A percentile compares a stretch with the other conserved stretches of the same genome.
These are phyloP conservation scores for Scophthalmus maximus DNA, from an alignment of 2,113 vertebrate species.

Conservation along the genomic window DNA sequence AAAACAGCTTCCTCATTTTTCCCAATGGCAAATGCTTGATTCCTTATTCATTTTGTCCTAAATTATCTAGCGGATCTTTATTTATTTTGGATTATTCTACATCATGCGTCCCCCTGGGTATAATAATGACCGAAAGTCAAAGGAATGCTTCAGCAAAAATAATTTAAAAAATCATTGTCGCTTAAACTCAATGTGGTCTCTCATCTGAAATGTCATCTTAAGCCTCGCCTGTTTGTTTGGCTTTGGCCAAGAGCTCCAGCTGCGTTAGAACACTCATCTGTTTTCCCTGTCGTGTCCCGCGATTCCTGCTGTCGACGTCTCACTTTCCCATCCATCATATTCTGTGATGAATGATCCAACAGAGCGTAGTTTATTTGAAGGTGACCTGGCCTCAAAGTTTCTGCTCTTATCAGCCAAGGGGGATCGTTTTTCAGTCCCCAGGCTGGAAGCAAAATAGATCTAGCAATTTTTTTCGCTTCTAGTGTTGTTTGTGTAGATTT, in stretches of 20 bases:
- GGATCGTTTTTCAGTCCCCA: conserved; percentile 42
- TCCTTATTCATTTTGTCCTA: neutral
- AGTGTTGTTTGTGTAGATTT: neutral
- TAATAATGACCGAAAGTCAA: conserved; percentile 1
- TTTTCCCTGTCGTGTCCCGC: conserved; percentile 8
- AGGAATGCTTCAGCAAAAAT: neutral
- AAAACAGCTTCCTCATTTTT: neutral
- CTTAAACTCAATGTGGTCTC: neutral
- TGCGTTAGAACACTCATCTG: conserved; percentile 2
- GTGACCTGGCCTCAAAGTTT: conserved; percentile 54
- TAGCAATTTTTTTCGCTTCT: conserved; percentile 1
- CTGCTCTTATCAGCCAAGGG: conserved; percentile 36
- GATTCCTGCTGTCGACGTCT: conserved; percentile 23
- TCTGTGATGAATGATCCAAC: conserved; percentile 53
- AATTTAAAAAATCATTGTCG: neutral
- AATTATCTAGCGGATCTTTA: neutral
- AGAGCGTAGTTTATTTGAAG: conserved; percentile 54
- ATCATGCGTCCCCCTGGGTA: neutral
- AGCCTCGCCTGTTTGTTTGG: conserved; percentile 24
- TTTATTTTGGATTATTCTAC: neutral
- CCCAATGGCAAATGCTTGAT: neutral
- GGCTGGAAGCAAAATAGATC: conserved; percentile 20
- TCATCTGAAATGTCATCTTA: neutral
- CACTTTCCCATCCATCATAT: conserved; percentile 35
- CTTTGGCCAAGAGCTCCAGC: neutral